Evolutionary conservation across 2,888 invertebrate genomes (phyloP).

Genomic region (Cynaeus angustus): DNA sequence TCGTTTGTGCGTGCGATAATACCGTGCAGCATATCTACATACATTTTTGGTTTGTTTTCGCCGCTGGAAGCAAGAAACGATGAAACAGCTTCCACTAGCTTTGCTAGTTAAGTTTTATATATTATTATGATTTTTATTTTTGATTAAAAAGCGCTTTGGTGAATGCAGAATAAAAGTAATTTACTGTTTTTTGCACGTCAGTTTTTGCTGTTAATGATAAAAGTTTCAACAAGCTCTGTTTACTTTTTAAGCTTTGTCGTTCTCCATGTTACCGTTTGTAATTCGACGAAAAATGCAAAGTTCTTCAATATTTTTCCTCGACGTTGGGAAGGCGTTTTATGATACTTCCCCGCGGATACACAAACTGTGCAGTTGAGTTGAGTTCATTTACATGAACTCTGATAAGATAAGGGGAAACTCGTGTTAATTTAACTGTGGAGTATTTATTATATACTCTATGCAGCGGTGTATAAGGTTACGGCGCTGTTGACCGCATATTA

Average conservation of each 20-base stretch:
- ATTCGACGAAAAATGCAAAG: slow-evolving; percentile 36
- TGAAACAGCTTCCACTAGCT: no score
- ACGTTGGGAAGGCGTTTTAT: slow-evolving; percentile 49
- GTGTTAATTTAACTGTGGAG: slow-evolving; percentile 54
- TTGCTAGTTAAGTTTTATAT: no score
- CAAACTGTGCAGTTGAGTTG: slow-evolving; percentile 48
- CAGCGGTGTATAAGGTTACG: slow-evolving; percentile 39
- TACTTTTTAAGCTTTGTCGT: slow-evolving; percentile 33
- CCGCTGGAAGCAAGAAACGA: no score
- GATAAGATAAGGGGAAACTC: slow-evolving; percentile 54
- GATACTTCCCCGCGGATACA: slow-evolving; percentile 47
- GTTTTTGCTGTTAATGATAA: slow-evolving; percentile 7
- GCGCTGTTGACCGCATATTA: slow-evolving; percentile 45
- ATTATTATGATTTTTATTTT: no score
- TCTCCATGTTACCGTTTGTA: neutral
- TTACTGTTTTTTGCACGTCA: neutral
- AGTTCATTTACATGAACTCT: slow-evolving; percentile 49
- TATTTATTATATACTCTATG: slow-evolving; percentile 49
- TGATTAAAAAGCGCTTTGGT: neutral
- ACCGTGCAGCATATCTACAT: no score
- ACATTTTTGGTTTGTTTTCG: no score
- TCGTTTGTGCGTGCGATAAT: no score
- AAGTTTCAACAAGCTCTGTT: slow-evolving; percentile 39
- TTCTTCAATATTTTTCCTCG: slow-evolving; percentile 41
- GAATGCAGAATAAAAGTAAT: slow-evolving; percentile 3